A percentile compares a stretch with the other conserved stretches of the same genome.
phyloP scores from a whole-genome alignment of 1,140 invertebrate genomes.

The Chelonus insularis region DNA sequence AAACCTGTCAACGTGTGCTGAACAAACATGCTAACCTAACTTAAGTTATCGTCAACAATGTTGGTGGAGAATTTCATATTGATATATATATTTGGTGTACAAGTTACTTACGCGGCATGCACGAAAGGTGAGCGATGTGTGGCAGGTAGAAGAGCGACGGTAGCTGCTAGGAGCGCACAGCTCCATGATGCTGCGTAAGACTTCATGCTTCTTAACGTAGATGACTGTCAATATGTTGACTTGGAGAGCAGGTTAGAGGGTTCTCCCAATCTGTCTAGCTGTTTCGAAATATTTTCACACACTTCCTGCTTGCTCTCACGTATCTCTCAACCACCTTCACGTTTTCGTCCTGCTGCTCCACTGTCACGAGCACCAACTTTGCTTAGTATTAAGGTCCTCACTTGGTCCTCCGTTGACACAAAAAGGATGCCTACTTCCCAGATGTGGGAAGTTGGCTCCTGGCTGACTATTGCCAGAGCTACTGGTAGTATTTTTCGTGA shows the following conservation, averaged over 20 bases:
- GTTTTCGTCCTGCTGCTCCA: neutral
- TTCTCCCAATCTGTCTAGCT: neutral
- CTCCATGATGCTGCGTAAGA: conserved; percentile 56
- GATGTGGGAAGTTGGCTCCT: conserved; percentile 18
- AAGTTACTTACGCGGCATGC: conserved; percentile 56
- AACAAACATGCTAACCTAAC: neutral
- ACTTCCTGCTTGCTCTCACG: no score
- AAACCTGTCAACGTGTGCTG: conserved; percentile 4
- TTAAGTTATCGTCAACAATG: conserved; percentile 4
- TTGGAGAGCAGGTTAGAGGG: neutral
- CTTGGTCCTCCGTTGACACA: conserved; percentile 5
- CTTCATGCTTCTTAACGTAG: conserved; percentile 45
- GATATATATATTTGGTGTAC: no score
- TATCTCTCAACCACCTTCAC: neutral
- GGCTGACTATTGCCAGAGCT: conserved; percentile 25
- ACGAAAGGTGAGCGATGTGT: conserved; percentile 56
- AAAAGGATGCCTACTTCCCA: conserved; percentile 17
- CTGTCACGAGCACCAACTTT: no score
- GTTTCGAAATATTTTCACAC: no score
- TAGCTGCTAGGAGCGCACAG: conserved; percentile 57
- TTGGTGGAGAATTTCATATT: no score
- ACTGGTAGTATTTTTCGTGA: conserved; percentile 3
- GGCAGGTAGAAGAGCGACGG: conserved; percentile 56
- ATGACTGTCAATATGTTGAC: conserved; percentile 1
- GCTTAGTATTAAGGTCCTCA: neutral